Conservation (phyloP, 2,888 invertebrate species). For the Drosophila anomalata region DNA sequence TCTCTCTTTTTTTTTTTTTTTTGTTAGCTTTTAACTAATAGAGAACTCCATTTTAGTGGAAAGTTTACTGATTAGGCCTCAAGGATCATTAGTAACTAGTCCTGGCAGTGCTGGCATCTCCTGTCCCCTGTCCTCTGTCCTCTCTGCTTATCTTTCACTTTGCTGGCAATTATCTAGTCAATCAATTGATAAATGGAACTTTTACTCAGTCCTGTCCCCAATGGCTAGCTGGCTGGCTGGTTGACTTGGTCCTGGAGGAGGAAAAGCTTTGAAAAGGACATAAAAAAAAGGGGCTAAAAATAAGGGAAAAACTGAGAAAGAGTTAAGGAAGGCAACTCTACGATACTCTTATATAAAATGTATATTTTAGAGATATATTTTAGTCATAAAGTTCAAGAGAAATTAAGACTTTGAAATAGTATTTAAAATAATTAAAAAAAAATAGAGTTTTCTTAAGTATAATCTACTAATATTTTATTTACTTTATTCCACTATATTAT, state of each 20-base stretch:
- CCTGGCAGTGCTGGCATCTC: not conserved
- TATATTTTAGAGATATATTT: too few relatives aligned
- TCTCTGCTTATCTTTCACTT: conserved; percentile 44
- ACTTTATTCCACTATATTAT: not conserved
- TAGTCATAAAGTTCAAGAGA: too few relatives aligned
- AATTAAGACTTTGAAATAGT: not conserved
- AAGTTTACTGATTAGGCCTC: conserved; percentile 31
- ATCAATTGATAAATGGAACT: conserved; percentile 72
- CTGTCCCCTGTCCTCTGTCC: conserved; percentile 1
- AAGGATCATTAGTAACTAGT: conserved; percentile 37
- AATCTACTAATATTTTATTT: too few relatives aligned
- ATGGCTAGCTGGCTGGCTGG: conserved; percentile 7
- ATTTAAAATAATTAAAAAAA: not conserved
- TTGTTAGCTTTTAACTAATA: not conserved
- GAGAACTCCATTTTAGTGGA: not conserved
- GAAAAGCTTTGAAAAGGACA: not conserved
- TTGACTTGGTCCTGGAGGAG: not conserved
- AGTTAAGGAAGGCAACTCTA: not conserved
- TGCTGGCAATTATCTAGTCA: conserved; percentile 73
- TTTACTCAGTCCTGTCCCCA: conserved; percentile 37
- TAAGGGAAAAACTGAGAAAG: not conserved
- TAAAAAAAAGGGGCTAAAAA: not conserved
- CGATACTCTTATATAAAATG: not conserved
- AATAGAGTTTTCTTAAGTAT: too few relatives aligned
- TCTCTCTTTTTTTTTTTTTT: not conserved